Evolutionary conservation across 2,113 vertebrate genomes (phyloP).

Genomic region (Archilochus colubris): DNA sequence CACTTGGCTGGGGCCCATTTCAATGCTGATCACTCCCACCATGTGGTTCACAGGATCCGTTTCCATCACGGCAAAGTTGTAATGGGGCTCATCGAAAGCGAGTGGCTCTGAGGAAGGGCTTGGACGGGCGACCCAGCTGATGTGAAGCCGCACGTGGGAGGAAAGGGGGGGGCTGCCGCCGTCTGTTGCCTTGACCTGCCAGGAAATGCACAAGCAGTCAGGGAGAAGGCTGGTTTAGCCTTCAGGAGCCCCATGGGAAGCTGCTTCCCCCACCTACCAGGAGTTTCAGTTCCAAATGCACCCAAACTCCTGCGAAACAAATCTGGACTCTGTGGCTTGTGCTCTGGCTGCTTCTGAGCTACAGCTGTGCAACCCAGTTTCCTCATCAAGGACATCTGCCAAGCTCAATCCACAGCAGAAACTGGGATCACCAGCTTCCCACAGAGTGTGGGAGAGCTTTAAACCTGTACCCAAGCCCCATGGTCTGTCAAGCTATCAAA

Average conservation of each 20-base stretch:
- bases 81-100: constrained; percentile 88
- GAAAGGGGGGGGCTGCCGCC: constrained; percentile 81
- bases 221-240: neutral
- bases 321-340: neutral
- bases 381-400: neutral
- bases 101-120: constrained; percentile 77
- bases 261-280: neutral
- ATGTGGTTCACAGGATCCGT: constrained; percentile 92
- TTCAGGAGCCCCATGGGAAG: neutral
- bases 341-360: neutral
- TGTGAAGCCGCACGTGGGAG: constrained; percentile 86
- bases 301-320: neutral
- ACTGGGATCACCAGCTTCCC: neutral
- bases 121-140: constrained; percentile 86
- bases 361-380: neutral
- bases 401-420: neutral
- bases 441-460: neutral
- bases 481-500: neutral
- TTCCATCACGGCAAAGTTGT: constrained; percentile 93
- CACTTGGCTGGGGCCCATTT: constrained; percentile 81
- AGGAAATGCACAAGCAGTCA: neutral
- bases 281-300: neutral
- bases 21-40: constrained; percentile 92
- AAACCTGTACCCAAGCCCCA: neutral
- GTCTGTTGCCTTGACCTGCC: constrained; percentile 91